These are phyloP conservation scores for Aporophyla nigra DNA, from an alignment of 2,888 invertebrate species.

Conservation along the genomic window DNA sequence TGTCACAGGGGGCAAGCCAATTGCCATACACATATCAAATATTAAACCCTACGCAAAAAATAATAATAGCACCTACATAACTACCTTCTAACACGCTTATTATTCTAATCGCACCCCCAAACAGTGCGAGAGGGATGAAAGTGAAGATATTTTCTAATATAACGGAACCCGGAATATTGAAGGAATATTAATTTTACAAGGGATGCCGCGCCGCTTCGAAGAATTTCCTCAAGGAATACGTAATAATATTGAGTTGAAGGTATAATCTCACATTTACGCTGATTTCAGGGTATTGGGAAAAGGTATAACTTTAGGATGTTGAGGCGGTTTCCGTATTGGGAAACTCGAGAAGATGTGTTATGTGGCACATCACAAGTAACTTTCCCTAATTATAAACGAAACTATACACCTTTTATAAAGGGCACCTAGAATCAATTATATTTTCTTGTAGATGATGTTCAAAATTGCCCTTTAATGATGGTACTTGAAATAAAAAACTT, in stretches of 20 bases:
- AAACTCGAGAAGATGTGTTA: neutral
- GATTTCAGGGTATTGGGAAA: conserved; percentile 13
- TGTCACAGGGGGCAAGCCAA: too few relatives aligned
- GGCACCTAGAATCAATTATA: too few relatives aligned
- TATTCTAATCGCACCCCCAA: conserved; percentile 52
- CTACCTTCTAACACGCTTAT: conserved; percentile 12
- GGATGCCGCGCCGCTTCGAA: conserved; percentile 9
- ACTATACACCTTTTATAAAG: too few relatives aligned
- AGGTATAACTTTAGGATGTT: neutral
- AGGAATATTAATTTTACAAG: conserved; percentile 63
- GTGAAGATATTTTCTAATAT: conserved; percentile 71
- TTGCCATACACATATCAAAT: neutral
- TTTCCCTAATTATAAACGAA: too few relatives aligned
- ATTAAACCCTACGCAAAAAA: neutral
- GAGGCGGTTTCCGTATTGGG: neutral
- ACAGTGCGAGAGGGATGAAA: conserved; percentile 50
- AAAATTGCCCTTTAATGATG: too few relatives aligned
- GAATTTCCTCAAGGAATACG: conserved; percentile 50
- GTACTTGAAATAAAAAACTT: too few relatives aligned
- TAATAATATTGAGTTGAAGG: conserved; percentile 34
- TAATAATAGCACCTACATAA: neutral
- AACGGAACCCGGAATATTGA: conserved; percentile 51
- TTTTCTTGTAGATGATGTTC: too few relatives aligned
- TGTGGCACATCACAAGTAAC: neutral
- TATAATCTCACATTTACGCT: conserved; percentile 19